Conservation (phyloP, 2,113 vertebrate genomes). For the Hydrolagus affinis region DNA sequence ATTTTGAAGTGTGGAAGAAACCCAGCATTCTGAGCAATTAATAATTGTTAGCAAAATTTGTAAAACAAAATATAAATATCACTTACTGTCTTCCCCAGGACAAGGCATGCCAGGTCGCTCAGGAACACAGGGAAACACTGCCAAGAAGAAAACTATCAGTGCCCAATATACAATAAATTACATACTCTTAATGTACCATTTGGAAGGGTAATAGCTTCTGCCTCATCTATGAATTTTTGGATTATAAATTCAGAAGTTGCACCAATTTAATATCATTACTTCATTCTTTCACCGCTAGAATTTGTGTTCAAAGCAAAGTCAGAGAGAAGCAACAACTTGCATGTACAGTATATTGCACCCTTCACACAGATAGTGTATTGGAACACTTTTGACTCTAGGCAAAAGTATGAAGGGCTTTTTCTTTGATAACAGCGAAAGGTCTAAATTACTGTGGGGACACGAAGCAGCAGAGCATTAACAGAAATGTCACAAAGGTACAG, state of each 20-base stretch:
- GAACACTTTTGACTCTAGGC: too few relatives aligned
- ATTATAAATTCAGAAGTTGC: constrained; percentile 4
- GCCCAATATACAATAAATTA: not conserved
- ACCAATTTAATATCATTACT: not conserved
- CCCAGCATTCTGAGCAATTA: not conserved
- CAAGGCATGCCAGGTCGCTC: constrained; percentile 96
- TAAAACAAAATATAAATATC: constrained; percentile 29
- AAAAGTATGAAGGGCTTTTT: too few relatives aligned
- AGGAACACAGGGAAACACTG: constrained; percentile 92
- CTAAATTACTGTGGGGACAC: too few relatives aligned
- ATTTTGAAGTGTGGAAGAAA: not conserved
- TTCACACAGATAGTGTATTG: too few relatives aligned
- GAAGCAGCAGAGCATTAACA: too few relatives aligned
- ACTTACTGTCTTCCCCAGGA: constrained; percentile 95
- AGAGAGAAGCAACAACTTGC: too few relatives aligned
- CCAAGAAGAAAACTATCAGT: constrained; percentile 35
- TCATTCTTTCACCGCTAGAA: too few relatives aligned
- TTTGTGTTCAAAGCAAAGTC: too few relatives aligned
- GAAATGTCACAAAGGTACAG: too few relatives aligned
- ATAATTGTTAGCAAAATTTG: not conserved
- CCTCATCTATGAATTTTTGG: not conserved
- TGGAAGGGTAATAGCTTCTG: too few relatives aligned
- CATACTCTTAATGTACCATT: not conserved
- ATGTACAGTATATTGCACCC: too few relatives aligned
- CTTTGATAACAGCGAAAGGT: too few relatives aligned